Percentiles rank a stretch among this genome's conserved stretches.
phyloP scores from a whole-genome alignment of 2,888 invertebrate species.

The Parelbella ahira region DNA sequence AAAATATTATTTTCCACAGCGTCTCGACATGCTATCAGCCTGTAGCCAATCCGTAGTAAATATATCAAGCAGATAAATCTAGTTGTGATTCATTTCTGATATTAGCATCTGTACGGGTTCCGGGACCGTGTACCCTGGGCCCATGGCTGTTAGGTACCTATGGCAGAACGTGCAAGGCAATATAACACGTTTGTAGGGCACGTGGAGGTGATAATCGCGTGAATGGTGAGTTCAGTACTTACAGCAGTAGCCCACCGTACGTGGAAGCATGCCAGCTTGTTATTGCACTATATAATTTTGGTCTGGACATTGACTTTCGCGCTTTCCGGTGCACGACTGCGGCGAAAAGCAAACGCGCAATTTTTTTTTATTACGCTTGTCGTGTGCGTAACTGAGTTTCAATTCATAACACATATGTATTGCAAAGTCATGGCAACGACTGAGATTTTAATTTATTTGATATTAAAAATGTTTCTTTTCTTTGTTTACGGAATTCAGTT shows the following conservation, averaged over 20 bases:
- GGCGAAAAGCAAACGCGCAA: slow-evolving; percentile 12
- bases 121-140: slow-evolving; percentile 13
- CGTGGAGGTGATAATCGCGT: slow-evolving; percentile 12
- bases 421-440: slow-evolving; percentile 11
- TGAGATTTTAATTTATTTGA: no score
- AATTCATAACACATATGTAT: no score
- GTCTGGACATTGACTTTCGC: slow-evolving; percentile 32
- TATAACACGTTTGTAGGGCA: neutral
- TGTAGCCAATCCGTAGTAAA: slow-evolving; percentile 12
- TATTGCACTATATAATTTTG: slow-evolving; percentile 26
- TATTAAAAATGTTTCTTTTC: no score
- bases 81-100: slow-evolving; percentile 18
- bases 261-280: slow-evolving; percentile 29
- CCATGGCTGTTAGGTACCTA: slow-evolving; percentile 1
- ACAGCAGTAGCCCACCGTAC: slow-evolving; percentile 6
- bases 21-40: neutral
- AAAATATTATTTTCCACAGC: no score
- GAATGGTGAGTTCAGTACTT: neutral
- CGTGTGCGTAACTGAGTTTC: no score
- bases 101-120: slow-evolving; percentile 19
- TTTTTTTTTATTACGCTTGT: neutral
- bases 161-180: slow-evolving; percentile 1
- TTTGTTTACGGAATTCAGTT: no score
- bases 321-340: slow-evolving; percentile 19
- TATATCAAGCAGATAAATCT: slow-evolving; percentile 12